A percentile compares a stretch with the other conserved stretches of the same genome.
Conservation (phyloP, 2,797 vertebrate genomes). For the Onychomys leucogaster region DNA sequence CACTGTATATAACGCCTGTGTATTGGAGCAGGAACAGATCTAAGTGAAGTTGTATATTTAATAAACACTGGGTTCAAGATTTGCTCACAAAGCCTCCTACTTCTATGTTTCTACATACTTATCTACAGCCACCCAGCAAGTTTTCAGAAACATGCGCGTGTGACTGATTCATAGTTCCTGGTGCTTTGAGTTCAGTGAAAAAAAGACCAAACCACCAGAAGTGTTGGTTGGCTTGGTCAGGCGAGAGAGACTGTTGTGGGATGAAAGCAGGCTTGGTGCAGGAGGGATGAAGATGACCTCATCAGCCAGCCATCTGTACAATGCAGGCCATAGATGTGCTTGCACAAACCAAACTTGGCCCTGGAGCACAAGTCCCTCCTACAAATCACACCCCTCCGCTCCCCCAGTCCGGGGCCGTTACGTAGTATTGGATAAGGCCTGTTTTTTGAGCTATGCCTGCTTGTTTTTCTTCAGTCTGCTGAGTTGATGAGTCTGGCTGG, state of each 20-base stretch:
- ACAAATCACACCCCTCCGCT: slow-evolving; percentile 90
- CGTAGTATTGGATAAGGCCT: slow-evolving; percentile 93
- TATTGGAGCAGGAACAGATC: slow-evolving; percentile 86
- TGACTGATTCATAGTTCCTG: slow-evolving; percentile 89
- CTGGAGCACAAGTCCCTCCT: slow-evolving; percentile 97
- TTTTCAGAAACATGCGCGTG: slow-evolving; percentile 87
- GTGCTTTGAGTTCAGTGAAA: slow-evolving; percentile 90
- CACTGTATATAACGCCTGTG: slow-evolving; percentile 87
- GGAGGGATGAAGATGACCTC: slow-evolving; percentile 96
- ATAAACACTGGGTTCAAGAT: slow-evolving; percentile 87
- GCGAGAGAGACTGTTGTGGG: slow-evolving; percentile 88
- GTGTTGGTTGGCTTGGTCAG: slow-evolving; percentile 86
- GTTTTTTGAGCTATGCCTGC: slow-evolving; percentile 92
- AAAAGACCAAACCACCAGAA: slow-evolving; percentile 88
- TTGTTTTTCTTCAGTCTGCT: slow-evolving; percentile 92
- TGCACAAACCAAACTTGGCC: slow-evolving; percentile 94
- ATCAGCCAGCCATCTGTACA: slow-evolving; percentile 99
- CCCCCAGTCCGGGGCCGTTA: slow-evolving; percentile 88
- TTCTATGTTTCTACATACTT: slow-evolving; percentile 85
- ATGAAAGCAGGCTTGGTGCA: slow-evolving; percentile 97
- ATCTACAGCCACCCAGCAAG: slow-evolving; percentile 87
- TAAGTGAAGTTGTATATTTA: slow-evolving; percentile 84
- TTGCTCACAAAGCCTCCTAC: slow-evolving; percentile 88
- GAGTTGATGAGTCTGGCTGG: slow-evolving; percentile 92
- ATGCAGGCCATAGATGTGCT: slow-evolving; percentile 96